phyloP scores from a whole-genome alignment of 1,140 invertebrate species.

The Schlechtendalia chinensis region DNA sequence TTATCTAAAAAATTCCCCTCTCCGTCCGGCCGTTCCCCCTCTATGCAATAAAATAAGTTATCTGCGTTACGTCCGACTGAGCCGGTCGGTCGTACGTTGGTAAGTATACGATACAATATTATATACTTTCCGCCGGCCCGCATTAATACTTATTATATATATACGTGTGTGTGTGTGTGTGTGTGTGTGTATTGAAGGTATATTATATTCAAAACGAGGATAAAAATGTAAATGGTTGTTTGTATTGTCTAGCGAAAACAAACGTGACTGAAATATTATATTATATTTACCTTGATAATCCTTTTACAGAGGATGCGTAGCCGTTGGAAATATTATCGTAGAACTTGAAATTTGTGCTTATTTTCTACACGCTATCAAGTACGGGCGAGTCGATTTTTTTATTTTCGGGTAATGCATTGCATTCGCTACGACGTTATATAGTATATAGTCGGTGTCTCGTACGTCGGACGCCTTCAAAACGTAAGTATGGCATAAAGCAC shows the following conservation, averaged over 20 bases:
- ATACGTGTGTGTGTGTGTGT: too few relatives aligned
- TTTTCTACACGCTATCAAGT: background rate
- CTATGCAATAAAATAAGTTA: background rate
- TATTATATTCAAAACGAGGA: constrained; percentile 25
- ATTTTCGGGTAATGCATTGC: background rate
- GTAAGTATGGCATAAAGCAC: too few relatives aligned
- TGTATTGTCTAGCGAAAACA: constrained; percentile 35
- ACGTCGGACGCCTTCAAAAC: too few relatives aligned
- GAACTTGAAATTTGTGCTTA: constrained; percentile 7
- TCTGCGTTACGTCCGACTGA: background rate
- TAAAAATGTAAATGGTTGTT: constrained; percentile 45
- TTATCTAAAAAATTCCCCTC: too few relatives aligned
- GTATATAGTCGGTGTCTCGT: too few relatives aligned
- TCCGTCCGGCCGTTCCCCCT: background rate
- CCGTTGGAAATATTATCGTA: background rate
- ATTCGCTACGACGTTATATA: background rate
- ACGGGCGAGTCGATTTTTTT: background rate
- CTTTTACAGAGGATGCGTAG: constrained; percentile 34
- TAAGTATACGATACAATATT: too few relatives aligned
- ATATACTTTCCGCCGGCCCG: constrained; percentile 6
- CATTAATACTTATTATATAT: constrained; percentile 17
- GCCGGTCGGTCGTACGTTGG: background rate
- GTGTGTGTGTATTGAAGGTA: constrained; percentile 8
- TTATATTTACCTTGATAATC: background rate
- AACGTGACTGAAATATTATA: constrained; percentile 44